Evolutionary conservation across 2,888 invertebrate genomes (phyloP), one percentile per base, ranked within the genome.

Genomic region (Latrodectus elegans): DNA sequence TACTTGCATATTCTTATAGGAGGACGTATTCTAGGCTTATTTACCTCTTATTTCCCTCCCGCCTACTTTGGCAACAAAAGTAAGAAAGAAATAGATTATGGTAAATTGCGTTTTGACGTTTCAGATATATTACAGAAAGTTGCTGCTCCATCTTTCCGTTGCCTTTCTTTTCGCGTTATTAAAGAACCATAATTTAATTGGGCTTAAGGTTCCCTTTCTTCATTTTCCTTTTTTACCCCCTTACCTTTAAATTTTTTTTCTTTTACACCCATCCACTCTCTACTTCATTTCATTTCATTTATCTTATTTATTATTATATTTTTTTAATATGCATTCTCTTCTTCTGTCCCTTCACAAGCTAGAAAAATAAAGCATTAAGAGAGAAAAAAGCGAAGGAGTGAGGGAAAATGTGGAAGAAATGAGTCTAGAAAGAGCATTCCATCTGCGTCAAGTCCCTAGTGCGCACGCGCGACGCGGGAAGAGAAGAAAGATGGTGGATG

Each of bases 121-220:
- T 52, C 65, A 68, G 51, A 84, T 84, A 78, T 78, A 78, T 84
- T 78, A 84, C 75, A 55, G 70, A 2, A 1, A 49, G 49, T n/a
- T 74, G 15, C 22, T 68, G n/a, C 74, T 38, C 10, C n/a, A 60
- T 26, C n/a, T 8, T 49, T 60, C 49, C 55, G 38, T 17, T 52
- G 49, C 38, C 71, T 76, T 71, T 76, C 77, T 60, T 71, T 68
- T 72, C 76, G 38, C 65, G 77, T 78, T 84, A 84, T 84, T 84
- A 84, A 83, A 84, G 84, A 65, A 72, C 84, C 78, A 84, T 84
- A 84, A 84, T 84, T 84, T 84, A 84, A 84, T 84, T 84, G 84
- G 78, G 84, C 77, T 78, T 70, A 38, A 67, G 53, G 60, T 73
- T 84, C 72, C 60, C 70, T 53, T 55, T 49, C 55, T 71, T 51